Percentiles rank a stretch among this genome's conserved stretches.
phyloP scores from a whole-genome alignment of 2,113 vertebrate genomes.

The Grammomys surdaster region DNA sequence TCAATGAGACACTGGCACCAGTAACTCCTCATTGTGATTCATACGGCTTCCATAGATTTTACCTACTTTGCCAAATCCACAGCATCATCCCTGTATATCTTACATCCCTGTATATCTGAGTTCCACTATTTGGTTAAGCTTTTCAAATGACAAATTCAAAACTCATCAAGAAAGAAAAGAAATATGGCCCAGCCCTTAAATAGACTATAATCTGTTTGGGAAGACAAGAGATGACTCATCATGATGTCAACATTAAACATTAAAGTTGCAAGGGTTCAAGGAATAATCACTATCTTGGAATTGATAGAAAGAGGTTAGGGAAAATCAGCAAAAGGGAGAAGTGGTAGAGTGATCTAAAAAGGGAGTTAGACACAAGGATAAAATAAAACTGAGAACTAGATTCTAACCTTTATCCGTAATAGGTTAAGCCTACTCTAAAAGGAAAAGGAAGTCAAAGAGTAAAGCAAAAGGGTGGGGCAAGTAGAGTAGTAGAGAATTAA shows the following conservation, averaged over 20 bases:
- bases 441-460: constrained; percentile 4
- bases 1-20: constrained; percentile 41
- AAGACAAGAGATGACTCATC: neutral
- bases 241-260: constrained; percentile 6
- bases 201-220: neutral
- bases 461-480: neutral
- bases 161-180: constrained; percentile 36
- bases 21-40: neutral
- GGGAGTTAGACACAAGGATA: neutral
- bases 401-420: constrained; percentile 24
- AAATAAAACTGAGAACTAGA: neutral
- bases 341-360: neutral
- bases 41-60: constrained; percentile 37
- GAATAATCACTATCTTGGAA: neutral
- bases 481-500: neutral
- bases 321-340: neutral
- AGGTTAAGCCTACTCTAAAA: constrained; percentile 34
- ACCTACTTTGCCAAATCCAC: neutral
- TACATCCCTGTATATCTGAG: neutral
- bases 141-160: constrained; percentile 56
- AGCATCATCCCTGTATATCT: neutral
- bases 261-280: neutral
- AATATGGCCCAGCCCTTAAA: neutral
- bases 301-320: neutral
- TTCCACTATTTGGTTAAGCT: neutral